These are phyloP conservation scores for Chondrilla cf. caribensis DNA, from an alignment of 37 sponge, comb jelly and placozoan genomes.

Conservation along the genomic window DNA sequence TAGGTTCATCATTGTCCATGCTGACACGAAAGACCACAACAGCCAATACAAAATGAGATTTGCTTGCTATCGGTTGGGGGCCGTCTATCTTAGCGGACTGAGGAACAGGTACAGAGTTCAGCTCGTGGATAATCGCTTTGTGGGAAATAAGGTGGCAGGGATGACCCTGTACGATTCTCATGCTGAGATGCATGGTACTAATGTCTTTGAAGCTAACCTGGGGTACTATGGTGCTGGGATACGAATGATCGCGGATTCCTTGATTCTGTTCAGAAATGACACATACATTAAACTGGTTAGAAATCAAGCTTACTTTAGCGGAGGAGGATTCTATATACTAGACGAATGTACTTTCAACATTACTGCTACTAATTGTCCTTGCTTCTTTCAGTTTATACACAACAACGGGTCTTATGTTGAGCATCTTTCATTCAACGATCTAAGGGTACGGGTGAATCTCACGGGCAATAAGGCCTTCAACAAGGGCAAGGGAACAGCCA, in stretches of 20 bases:
- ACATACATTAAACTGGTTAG: neutral
- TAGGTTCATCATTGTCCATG: neutral
- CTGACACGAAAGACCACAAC: neutral
- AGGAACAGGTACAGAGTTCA: neutral
- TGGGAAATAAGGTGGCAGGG: neutral
- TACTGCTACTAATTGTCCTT: neutral
- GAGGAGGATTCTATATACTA: constrained; percentile 13
- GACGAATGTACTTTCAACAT: neutral
- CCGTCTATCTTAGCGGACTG: neutral
- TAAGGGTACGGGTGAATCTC: neutral
- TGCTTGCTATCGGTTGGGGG: neutral
- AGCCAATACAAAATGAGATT: neutral
- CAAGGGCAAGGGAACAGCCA: neutral
- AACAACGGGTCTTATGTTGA: neutral
- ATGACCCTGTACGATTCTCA: neutral
- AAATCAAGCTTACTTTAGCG: neutral
- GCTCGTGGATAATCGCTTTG: neutral
- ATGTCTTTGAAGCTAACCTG: neutral
- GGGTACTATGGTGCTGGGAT: constrained; percentile 10
- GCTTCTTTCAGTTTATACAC: constrained; percentile 16
- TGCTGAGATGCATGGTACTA: constrained; percentile 1
- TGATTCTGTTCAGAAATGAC: neutral
- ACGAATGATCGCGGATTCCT: neutral
- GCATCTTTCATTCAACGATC: neutral
- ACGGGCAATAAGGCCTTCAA: neutral